Percentiles rank a stretch among this genome's conserved stretches.
These are phyloP conservation scores for Potamilus streckersoni DNA, from an alignment of 1,140 invertebrate genomes.

Conservation along the genomic window DNA sequence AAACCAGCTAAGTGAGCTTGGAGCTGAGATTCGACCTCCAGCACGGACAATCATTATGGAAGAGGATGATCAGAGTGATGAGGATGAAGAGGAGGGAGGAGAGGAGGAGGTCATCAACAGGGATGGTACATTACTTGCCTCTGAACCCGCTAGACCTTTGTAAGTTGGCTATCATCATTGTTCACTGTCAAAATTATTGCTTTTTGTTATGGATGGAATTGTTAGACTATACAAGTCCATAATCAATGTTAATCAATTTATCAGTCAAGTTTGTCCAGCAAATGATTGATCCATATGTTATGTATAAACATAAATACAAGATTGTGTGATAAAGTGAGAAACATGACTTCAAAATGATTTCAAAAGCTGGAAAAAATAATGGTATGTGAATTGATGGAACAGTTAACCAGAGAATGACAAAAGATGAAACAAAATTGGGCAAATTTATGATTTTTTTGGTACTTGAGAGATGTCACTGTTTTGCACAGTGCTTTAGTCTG, in stretches of 20 bases:
- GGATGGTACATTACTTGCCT: constrained; percentile 94
- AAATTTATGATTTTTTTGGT: no score
- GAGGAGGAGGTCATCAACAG: constrained; percentile 74
- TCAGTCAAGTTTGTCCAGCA: no score
- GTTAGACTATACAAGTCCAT: no score
- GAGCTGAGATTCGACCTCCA: constrained; percentile 70
- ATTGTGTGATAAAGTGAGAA: no score
- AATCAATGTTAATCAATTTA: no score
- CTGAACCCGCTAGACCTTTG: constrained; percentile 96
- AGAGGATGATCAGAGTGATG: constrained; percentile 64
- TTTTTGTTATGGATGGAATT: background rate
- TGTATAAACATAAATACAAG: no score
- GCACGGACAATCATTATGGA: constrained; percentile 53
- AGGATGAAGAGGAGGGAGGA: constrained; percentile 71
- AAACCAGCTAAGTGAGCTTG: constrained; percentile 92
- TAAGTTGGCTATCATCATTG: constrained; percentile 72
- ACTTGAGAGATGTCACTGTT: no score
- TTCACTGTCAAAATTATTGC: background rate
- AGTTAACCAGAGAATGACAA: background rate
- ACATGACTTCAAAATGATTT: no score
- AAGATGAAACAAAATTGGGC: background rate
- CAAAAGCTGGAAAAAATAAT: background rate
- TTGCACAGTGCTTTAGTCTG: no score
- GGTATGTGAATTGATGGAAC: background rate
- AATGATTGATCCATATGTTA: no score